A percentile compares a stretch with the other conserved stretches of the same genome.
Conservation (phyloP, 2,888 invertebrate genomes). For the Ichneumon xanthorius region DNA sequence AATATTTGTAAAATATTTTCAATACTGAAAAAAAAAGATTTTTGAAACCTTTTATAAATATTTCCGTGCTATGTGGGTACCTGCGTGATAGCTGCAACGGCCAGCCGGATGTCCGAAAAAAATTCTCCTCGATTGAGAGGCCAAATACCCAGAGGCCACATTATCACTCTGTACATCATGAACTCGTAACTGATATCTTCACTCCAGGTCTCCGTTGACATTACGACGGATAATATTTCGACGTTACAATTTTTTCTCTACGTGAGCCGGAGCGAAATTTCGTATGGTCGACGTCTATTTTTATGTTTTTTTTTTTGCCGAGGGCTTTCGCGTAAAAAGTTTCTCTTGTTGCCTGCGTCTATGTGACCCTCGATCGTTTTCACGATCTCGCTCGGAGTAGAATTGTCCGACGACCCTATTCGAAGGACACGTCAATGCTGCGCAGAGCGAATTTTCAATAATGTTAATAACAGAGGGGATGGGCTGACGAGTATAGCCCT, state of each 20-base stretch:
- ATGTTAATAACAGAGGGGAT: constrained; percentile 12
- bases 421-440: constrained; percentile 8
- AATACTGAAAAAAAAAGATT: no score
- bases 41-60: no score
- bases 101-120: constrained; percentile 66
- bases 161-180: constrained; percentile 67
- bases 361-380: constrained; percentile 18
- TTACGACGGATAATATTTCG: constrained; percentile 4
- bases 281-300: constrained; percentile 16
- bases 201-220: constrained; percentile 63
- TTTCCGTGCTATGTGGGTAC: constrained; percentile 38
- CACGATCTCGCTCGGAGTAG: constrained; percentile 6
- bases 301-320: not conserved
- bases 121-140: constrained; percentile 61
- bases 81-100: constrained; percentile 68
- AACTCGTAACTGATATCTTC: constrained; percentile 67
- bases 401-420: not conserved
- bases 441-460: not conserved
- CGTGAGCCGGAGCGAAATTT: not conserved
- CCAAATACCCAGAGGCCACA: constrained; percentile 72
- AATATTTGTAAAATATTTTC: no score
- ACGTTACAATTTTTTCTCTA: not conserved
- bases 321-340: not conserved
- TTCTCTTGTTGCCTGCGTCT: not conserved
- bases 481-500: constrained; percentile 27